A percentile compares a stretch with the other conserved stretches of the same genome.
These are phyloP conservation scores for Dorcus parallelipipedus DNA, from an alignment of 2,888 invertebrate genomes.

Conservation along the genomic window DNA sequence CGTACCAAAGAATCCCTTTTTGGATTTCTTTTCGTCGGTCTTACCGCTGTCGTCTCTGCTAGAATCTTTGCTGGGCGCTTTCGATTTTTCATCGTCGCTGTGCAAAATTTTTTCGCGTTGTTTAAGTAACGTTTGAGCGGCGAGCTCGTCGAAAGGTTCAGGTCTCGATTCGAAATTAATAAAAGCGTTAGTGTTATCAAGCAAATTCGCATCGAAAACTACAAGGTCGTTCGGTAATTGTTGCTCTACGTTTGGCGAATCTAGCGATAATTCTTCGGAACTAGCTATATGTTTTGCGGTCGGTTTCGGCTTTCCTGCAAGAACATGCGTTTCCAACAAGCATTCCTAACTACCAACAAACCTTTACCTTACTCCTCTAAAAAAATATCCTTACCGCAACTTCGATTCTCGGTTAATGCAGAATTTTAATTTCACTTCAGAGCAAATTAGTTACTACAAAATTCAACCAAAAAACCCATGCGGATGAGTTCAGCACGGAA, in stretches of 20 bases:
- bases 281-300: constrained; percentile 42
- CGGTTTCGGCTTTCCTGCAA: constrained; percentile 49
- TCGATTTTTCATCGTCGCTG: constrained; percentile 18
- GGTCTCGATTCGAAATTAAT: constrained; percentile 43
- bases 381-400: constrained; percentile 47
- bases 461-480: constrained; percentile 38
- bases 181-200: constrained; percentile 43
- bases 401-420: constrained; percentile 19
- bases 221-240: constrained; percentile 8
- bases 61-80: constrained; percentile 24
- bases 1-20: constrained; percentile 45
- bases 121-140: constrained; percentile 4
- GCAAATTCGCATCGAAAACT: constrained; percentile 5
- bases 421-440: constrained; percentile 3
- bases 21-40: constrained; percentile 41
- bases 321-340: constrained; percentile 50
- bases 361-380: constrained; percentile 25
- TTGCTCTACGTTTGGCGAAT: constrained; percentile 19
- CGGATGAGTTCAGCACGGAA: constrained; percentile 38
- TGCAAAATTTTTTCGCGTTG: constrained; percentile 18
- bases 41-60: constrained; percentile 31
- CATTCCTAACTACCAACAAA: constrained; percentile 44
- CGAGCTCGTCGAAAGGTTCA: constrained; percentile 36
- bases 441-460: constrained; percentile 34
- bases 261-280: constrained; percentile 36